Percentiles rank a stretch among this genome's conserved stretches.
Evolutionary conservation across 2,888 invertebrate genomes (phyloP).

Genomic region (Xylophagus ater): DNA sequence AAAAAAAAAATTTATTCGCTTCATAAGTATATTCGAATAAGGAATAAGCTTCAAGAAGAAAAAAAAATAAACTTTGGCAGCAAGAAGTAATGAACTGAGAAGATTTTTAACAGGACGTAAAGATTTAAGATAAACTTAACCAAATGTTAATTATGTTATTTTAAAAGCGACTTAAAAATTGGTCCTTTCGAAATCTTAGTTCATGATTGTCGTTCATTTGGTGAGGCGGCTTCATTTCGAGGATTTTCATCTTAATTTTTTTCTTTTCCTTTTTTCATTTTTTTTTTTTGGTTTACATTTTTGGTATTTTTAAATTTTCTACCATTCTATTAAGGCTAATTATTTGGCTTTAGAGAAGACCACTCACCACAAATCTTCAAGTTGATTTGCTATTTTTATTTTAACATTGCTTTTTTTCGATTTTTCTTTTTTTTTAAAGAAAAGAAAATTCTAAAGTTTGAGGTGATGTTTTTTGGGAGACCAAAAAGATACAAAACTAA

Average conservation of each 20-base stretch:
- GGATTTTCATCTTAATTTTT: too few relatives aligned
- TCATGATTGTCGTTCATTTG: neutral
- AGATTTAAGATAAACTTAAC: slow-evolving; percentile 6
- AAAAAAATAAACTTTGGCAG: neutral
- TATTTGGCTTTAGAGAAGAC: too few relatives aligned
- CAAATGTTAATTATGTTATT: slow-evolving; percentile 7
- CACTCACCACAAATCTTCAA: too few relatives aligned
- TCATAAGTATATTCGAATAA: neutral
- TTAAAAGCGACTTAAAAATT: neutral
- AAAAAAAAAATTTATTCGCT: neutral
- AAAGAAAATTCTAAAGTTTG: neutral
- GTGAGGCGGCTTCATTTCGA: neutral
- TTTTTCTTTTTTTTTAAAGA: neutral
- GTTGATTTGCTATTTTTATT: too few relatives aligned
- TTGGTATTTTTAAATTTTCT: too few relatives aligned
- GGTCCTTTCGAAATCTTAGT: neutral
- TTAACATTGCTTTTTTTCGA: too few relatives aligned
- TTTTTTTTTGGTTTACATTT: too few relatives aligned
- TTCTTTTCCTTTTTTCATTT: too few relatives aligned
- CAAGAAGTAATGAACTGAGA: neutral
- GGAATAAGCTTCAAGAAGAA: neutral
- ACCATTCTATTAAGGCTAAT: too few relatives aligned
- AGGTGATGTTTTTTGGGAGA: neutral
- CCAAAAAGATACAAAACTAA: neutral
- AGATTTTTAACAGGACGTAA: too few relatives aligned